phyloP scores from a whole-genome alignment of 2,797 vertebrate genomes.

The Bradypodion pumilum region DNA sequence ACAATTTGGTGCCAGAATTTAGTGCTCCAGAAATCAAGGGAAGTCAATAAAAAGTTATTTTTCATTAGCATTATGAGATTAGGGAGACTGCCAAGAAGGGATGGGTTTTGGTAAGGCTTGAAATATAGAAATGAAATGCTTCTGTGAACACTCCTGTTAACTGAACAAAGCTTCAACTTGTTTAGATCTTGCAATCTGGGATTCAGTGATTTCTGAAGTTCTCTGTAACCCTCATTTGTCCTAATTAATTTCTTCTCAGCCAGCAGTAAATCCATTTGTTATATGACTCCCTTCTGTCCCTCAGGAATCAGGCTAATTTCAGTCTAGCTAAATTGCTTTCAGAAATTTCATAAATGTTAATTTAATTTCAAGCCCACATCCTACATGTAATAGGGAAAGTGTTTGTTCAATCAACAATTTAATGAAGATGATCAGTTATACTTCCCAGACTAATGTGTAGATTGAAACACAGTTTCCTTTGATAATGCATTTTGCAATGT shows the following conservation, averaged over 20 bases:
- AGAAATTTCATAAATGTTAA: not conserved
- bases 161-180: not conserved
- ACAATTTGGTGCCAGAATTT: not conserved
- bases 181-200: not conserved
- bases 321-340: not conserved
- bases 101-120: not conserved
- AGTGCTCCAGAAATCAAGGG: not conserved
- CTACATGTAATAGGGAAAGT: not conserved
- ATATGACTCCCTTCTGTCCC: not conserved
- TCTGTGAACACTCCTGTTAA: not conserved
- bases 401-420: not conserved
- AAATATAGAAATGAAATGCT: not conserved
- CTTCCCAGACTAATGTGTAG: not conserved
- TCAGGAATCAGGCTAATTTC: not conserved
- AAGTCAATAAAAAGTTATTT: not conserved
- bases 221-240: not conserved
- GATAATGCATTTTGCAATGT: not conserved
- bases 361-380: not conserved
- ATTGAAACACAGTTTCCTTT: not conserved
- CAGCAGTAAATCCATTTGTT: not conserved
- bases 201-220: not conserved
- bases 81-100: not conserved
- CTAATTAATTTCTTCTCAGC: not conserved
- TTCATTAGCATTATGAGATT: not conserved
- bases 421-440: not conserved